Evolutionary conservation across 2,113 vertebrate genomes (phyloP).

Genomic region (Craseonycteris thonglongyai): DNA sequence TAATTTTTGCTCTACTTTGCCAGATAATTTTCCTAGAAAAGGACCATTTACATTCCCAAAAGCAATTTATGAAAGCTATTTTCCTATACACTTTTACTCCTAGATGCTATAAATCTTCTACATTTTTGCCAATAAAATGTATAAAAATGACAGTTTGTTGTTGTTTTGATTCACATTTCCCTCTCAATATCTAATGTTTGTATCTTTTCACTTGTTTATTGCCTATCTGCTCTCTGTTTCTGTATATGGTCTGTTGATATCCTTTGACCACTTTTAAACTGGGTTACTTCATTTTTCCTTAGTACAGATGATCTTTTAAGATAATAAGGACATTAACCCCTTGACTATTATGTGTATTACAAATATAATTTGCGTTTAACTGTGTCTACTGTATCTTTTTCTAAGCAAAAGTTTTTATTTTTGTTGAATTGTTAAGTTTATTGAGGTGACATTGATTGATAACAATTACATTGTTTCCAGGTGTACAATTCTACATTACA

Average conservation of each 20-base stretch:
- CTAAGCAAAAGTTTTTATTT: neutral
- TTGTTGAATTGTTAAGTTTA: no score
- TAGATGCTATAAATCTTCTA: neutral
- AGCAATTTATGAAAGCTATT: neutral
- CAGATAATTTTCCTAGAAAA: neutral
- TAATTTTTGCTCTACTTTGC: constrained; percentile 12
- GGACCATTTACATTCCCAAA: neutral
- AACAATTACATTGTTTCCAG: no score
- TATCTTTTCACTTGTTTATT: neutral
- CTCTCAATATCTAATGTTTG: neutral
- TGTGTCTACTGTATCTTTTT: neutral
- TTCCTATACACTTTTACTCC: neutral
- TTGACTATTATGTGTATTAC: neutral
- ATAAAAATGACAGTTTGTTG: neutral
- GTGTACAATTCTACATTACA: no score
- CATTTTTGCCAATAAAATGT: neutral
- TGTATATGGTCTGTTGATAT: neutral
- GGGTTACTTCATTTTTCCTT: neutral
- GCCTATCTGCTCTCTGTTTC: neutral
- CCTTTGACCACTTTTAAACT: neutral
- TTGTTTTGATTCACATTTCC: neutral
- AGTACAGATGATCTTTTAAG: neutral
- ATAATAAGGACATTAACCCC: neutral
- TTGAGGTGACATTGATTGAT: no score
- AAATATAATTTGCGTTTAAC: neutral